Percentiles rank a stretch among this genome's conserved stretches.
These are phyloP conservation scores for Trichacis sp. DNA, from an alignment of 2,888 invertebrate species.

Conservation along the genomic window DNA sequence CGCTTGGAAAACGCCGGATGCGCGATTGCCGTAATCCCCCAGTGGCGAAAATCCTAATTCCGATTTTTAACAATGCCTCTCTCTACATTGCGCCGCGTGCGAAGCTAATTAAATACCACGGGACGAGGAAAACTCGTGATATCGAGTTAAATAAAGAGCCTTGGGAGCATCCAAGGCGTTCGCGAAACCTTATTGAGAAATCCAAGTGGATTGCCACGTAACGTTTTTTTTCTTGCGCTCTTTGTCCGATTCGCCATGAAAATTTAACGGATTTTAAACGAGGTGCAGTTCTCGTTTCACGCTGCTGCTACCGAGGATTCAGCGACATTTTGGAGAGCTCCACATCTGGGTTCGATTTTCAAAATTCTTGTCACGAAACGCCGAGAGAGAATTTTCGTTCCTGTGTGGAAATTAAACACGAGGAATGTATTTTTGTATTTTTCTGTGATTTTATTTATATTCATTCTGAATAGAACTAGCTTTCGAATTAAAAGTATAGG, in stretches of 20 bases:
- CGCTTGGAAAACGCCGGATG: conserved; percentile 61
- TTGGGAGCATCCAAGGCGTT: conserved; percentile 27
- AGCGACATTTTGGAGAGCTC: conserved; percentile 16
- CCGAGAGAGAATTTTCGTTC: no score
- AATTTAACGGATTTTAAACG: background rate
- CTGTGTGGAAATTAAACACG: no score
- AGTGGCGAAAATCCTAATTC: conserved; percentile 62
- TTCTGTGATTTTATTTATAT: no score
- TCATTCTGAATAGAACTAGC: no score
- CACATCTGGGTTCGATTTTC: conserved; percentile 24
- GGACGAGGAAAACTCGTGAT: conserved; percentile 36
- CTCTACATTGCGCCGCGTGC: conserved; percentile 52
- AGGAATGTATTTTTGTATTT: no score
- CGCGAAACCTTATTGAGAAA: conserved; percentile 40
- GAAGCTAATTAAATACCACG: conserved; percentile 64
- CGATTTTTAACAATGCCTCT: conserved; percentile 56
- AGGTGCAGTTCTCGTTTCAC: conserved; percentile 1
- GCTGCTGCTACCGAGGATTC: conserved; percentile 20
- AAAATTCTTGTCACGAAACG: no score
- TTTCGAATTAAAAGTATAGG: no score
- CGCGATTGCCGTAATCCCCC: conserved; percentile 58
- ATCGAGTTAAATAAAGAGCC: conserved; percentile 27
- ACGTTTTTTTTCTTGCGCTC: background rate
- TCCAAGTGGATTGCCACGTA: background rate
- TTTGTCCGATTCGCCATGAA: background rate